Evolutionary conservation across 2,797 vertebrate genomes (phyloP).

Genomic region (Centropyge bicolor): DNA sequence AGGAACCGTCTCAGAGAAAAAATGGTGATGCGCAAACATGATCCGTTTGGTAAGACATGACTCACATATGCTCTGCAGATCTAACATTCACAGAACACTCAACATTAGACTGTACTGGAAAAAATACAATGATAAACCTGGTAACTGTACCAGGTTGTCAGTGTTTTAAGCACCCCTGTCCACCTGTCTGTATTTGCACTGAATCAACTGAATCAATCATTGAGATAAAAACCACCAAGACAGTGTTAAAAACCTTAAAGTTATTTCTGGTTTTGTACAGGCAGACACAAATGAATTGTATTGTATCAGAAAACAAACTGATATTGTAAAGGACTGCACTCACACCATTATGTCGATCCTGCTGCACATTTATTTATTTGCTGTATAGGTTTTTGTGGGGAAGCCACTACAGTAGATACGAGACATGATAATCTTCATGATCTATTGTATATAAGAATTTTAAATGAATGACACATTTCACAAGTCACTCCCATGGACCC

Average conservation of each 20-base stretch:
- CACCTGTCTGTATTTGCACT: neutral
- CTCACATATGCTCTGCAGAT: neutral
- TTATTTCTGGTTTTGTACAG: neutral
- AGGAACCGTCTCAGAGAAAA: constrained; percentile 90
- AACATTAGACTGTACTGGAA: neutral
- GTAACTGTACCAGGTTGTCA: neutral
- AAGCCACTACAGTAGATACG: neutral
- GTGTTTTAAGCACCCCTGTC: neutral
- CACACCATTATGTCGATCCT: neutral
- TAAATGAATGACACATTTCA: neutral
- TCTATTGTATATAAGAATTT: neutral
- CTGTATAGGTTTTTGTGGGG: neutral
- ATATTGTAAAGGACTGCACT: neutral
- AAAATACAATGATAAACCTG: neutral
- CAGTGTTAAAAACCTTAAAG: neutral
- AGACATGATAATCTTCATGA: neutral
- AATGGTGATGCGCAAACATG: constrained; percentile 90
- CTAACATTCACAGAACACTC: neutral
- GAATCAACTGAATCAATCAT: too few relatives aligned
- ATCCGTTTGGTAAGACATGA: constrained; percentile 90
- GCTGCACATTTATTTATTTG: neutral
- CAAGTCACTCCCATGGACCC: neutral
- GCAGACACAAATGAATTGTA: neutral
- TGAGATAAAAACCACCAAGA: neutral
- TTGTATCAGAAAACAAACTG: neutral